Evolutionary conservation across 2,888 invertebrate species (phyloP).

Genomic region (Caenorhabditis drosophilae): DNA sequence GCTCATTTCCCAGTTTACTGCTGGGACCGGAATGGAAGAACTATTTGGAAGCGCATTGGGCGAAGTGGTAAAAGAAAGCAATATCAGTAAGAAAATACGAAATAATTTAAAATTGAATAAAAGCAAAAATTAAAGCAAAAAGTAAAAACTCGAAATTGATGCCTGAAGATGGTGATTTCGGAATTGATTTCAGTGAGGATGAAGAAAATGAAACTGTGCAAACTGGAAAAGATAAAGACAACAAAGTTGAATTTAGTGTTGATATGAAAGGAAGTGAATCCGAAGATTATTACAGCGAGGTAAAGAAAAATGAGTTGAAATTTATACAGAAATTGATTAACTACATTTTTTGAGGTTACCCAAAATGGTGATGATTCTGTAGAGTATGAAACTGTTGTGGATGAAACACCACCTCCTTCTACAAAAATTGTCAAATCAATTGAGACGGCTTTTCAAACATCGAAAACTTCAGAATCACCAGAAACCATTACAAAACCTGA

Average conservation of each 20-base stretch:
- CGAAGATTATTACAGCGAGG: constrained; percentile 59
- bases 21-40: constrained; percentile 51
- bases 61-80: constrained; percentile 42
- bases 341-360: constrained; percentile 17
- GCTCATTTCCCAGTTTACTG: constrained; percentile 63
- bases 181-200: constrained; percentile 63
- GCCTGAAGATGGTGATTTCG: constrained; percentile 63
- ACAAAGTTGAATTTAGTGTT: constrained; percentile 45
- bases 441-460: neutral
- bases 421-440: constrained; percentile 23
- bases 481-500: neutral
- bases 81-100: constrained; percentile 9
- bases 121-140: constrained; percentile 32
- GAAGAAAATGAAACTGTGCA: constrained; percentile 34
- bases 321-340: too few species aligned
- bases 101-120: neutral
- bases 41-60: constrained; percentile 55
- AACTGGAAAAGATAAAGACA: constrained; percentile 23
- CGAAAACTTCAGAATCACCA: neutral
- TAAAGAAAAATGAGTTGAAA: too few species aligned
- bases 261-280: constrained; percentile 30
- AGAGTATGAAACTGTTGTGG: constrained; percentile 23
- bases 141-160: constrained; percentile 42
- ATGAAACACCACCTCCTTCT: constrained; percentile 26
- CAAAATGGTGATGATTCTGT: constrained; percentile 34